These are phyloP conservation scores for Coelinius sp. DNA, from an alignment of 2,888 invertebrate species.

Conservation along the genomic window DNA sequence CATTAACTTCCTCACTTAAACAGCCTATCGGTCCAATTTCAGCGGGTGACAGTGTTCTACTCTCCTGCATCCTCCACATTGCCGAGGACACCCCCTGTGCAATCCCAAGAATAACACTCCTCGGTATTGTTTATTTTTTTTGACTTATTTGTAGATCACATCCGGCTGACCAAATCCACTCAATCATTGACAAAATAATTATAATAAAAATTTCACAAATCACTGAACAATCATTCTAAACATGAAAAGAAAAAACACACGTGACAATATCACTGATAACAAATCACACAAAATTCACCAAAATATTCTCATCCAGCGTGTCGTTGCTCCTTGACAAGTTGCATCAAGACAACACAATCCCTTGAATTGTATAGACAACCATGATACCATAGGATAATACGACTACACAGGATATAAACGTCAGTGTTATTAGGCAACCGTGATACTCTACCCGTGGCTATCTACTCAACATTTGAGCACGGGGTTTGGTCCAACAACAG, in stretches of 20 bases:
- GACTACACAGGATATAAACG: slow-evolving; percentile 53
- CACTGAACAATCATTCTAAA: background rate
- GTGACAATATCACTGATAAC: background rate
- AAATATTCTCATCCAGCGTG: background rate
- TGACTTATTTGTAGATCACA: background rate
- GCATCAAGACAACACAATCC: background rate
- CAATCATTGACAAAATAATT: background rate
- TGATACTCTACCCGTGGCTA: slow-evolving; percentile 22
- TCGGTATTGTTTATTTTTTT: slow-evolving; percentile 13
- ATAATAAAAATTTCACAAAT: background rate
- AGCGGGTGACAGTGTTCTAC: slow-evolving; percentile 50
- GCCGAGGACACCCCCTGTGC: slow-evolving; percentile 17
- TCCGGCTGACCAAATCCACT: background rate
- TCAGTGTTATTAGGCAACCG: slow-evolving; percentile 63
- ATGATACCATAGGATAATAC: background rate
- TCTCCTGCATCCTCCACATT: slow-evolving; percentile 67
- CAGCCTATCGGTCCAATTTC: slow-evolving; percentile 48
- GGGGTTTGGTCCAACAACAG: slow-evolving; percentile 19
- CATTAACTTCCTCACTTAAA: slow-evolving; percentile 57
- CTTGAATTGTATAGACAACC: background rate
- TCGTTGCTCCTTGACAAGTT: background rate
- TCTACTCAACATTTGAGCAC: slow-evolving; percentile 11
- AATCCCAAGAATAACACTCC: background rate
- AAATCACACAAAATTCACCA: background rate
- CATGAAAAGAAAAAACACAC: background rate